A percentile compares a stretch with the other conserved stretches of the same genome.
Evolutionary conservation across 2,113 vertebrate genomes (phyloP).

Genomic region (Struthidea cinerea): DNA sequence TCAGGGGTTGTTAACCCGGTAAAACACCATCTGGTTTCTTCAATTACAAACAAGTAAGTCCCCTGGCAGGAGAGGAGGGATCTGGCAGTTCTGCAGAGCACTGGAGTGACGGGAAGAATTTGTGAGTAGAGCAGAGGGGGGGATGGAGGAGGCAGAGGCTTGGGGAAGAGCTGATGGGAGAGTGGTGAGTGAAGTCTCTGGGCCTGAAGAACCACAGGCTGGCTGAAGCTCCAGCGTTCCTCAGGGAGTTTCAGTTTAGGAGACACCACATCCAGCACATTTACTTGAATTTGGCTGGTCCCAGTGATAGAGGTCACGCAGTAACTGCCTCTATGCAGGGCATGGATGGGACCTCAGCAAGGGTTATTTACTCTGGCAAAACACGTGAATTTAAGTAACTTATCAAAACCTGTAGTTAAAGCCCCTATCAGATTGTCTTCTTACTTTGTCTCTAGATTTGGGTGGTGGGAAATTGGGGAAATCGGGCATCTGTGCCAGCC

Average conservation of each 20-base stretch:
- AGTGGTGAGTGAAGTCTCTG: not conserved
- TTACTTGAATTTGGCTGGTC: not conserved
- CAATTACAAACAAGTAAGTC: not conserved
- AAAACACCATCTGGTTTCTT: not conserved
- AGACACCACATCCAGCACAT: accelerated
- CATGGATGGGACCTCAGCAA: not conserved
- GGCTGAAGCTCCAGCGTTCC: not conserved
- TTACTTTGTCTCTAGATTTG: not conserved
- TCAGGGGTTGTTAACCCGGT: not conserved
- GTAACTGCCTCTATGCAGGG: not conserved
- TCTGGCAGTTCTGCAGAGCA: not conserved
- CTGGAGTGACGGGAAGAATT: not conserved
- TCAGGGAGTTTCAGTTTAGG: not conserved
- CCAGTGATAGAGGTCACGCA: not conserved
- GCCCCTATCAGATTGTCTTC: not conserved
- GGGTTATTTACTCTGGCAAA: not conserved
- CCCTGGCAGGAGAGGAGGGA: not conserved
- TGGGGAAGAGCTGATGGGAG: not conserved
- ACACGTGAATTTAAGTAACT: not conserved
- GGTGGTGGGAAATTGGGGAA: not conserved
- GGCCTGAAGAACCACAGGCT: not conserved
- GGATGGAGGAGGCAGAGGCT: not conserved
- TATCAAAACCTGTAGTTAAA: not conserved
- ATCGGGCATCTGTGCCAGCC: not conserved
- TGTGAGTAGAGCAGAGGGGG: not conserved